Percentiles rank a stretch among this genome's conserved stretches.
Conservation (phyloP, 2,888 invertebrate genomes). For the Oscheius onirici region DNA sequence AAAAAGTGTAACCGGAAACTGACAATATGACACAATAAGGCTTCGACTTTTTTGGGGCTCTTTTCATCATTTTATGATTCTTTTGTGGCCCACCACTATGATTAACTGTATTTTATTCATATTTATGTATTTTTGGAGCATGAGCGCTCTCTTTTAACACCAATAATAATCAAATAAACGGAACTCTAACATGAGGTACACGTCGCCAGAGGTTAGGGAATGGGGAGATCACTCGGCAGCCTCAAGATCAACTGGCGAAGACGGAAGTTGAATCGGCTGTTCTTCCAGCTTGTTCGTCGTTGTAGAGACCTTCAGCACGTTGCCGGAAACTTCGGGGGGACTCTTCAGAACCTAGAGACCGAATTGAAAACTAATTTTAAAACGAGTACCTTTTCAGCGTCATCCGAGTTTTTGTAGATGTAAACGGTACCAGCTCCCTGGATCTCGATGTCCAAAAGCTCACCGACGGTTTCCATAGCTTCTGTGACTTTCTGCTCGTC, state of each 20-base stretch:
- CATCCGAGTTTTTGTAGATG: not conserved
- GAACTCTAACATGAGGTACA: not conserved
- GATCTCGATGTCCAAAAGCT: slow-evolving; percentile 9
- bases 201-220: not conserved
- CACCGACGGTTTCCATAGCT: slow-evolving; percentile 14
- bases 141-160: slow-evolving; percentile 22
- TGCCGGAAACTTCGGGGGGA: not conserved
- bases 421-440: slow-evolving; percentile 2
- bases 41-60: slow-evolving; percentile 4
- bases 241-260: not conserved
- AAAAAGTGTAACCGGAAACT: slow-evolving; percentile 2
- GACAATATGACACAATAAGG: too few relatives aligned
- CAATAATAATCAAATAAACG: not conserved
- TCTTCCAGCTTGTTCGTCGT: not conserved
- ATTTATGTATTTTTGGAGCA: slow-evolving; percentile 25
- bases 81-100: slow-evolving; percentile 15
- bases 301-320: not conserved
- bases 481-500: slow-evolving; percentile 14
- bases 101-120: slow-evolving; percentile 3
- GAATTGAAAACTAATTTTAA: not conserved
- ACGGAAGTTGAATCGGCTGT: not conserved
- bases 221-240: slow-evolving; percentile 14
- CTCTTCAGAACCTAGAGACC: slow-evolving; percentile 1
- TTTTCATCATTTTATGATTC: slow-evolving; percentile 12
- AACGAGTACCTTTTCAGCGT: slow-evolving; percentile 19